A percentile compares a stretch with the other conserved stretches of the same genome.
Evolutionary conservation across 2,113 vertebrate genomes (phyloP).

Genomic region (Pangasianodon hypophthalmus): DNA sequence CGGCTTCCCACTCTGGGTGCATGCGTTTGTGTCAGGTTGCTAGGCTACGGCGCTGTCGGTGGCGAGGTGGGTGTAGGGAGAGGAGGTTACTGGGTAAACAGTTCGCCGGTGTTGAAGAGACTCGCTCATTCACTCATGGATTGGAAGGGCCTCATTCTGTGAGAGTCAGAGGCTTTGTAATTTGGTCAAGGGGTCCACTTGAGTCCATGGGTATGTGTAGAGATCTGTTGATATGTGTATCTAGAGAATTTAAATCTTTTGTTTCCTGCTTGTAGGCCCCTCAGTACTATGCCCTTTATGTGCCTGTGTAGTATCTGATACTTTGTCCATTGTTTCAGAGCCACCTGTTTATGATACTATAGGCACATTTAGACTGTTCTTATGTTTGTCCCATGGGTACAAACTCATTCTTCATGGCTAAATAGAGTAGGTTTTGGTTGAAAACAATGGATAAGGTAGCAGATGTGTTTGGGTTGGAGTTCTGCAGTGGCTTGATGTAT

Average conservation of each 20-base stretch:
- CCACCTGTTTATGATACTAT: neutral
- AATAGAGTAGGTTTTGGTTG: neutral
- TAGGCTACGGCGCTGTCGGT: conserved; percentile 58
- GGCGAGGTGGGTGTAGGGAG: conserved; percentile 60
- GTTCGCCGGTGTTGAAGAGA: conserved; percentile 41
- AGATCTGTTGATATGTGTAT: neutral
- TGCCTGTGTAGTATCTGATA: neutral
- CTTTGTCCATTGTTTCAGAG: neutral
- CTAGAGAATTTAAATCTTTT: neutral
- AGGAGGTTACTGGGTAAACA: conserved; percentile 61
- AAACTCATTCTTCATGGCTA: neutral
- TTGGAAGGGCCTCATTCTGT: conserved; percentile 24
- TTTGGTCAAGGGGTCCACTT: neutral
- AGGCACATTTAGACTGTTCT: neutral
- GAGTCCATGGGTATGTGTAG: neutral
- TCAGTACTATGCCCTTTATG: neutral
- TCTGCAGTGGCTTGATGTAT: neutral
- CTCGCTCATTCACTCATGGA: conserved; percentile 37
- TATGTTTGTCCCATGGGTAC: neutral
- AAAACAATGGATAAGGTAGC: neutral
- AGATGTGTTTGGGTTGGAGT: neutral
- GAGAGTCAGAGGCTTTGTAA: neutral
- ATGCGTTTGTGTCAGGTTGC: conserved; percentile 59
- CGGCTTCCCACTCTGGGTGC: conserved; percentile 60
- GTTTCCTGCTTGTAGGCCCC: neutral